Base-by-base conservation (phyloP, 2,113 vertebrate genomes). In the Conger conger region DNA sequence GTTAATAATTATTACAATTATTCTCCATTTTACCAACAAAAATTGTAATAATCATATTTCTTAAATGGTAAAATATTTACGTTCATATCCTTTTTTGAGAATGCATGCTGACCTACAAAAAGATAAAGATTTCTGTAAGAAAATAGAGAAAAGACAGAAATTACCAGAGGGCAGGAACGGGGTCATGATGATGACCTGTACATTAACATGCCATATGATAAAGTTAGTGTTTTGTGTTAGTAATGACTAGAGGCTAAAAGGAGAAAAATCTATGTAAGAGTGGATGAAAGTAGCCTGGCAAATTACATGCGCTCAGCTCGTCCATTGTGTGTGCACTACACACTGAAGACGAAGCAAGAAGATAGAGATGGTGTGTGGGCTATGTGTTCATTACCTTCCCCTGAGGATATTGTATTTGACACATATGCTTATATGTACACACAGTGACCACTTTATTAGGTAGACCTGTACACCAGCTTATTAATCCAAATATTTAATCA, bases 291-390 rank as follows among this genome's bases (percentile, higher is more conserved):
- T 95, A 96, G 94, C 94, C 92, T 94, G 94, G 91, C 95, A 96
- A 97, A 98, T 98, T 98, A 97, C 94, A 93, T 88, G 93, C 94
- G 95, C 96, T 96, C 93, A 93, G 93, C 95, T 93, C 93, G 94
- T 93, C 97, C 92, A 95, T 97, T 98, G 96, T 97, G 94, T 92
- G 94, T 95, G 94, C 88, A 95, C 96, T 95, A 95, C 95, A 96
- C 96, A 96, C 96, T 94, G 91, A 89, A 94, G 91, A 90, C 95
- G 94, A 92, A 93, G 93, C 92, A 95, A 94, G 93, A 93, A 97
- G 96, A 96, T 95, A 93, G 93, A 96, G 92, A 93, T 95, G 95
- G 96, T 93, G 95, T 94, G 93, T 94, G 95, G 93, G 95, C 94
- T 96, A 94, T 89, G 88, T 96, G 96, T 96, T 96, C 95, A 96